Percentiles rank a stretch among this genome's conserved stretches.
Evolutionary conservation across 2,888 invertebrate species (phyloP).

Genomic region (Eucera pruinosa): DNA sequence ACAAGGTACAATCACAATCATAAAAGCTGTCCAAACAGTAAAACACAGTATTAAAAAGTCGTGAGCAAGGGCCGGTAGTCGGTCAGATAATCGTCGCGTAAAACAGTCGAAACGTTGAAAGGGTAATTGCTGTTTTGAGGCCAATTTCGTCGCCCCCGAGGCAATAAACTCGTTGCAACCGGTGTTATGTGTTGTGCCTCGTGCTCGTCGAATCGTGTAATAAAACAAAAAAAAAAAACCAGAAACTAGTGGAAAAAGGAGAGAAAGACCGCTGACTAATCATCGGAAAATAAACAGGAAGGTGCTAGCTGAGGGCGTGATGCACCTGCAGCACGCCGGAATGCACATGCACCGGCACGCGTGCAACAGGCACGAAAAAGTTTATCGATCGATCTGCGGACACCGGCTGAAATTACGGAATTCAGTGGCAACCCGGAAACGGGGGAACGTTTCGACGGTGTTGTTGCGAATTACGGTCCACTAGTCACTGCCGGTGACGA

Average conservation of each 20-base stretch:
- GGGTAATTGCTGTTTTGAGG: conserved; percentile 63
- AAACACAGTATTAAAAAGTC: conserved; percentile 29
- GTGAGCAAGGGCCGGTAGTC: not conserved
- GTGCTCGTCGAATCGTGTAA: conserved; percentile 52
- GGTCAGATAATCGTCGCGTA: conserved; percentile 54
- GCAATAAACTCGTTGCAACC: conserved; percentile 41
- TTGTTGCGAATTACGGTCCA: conserved; percentile 1
- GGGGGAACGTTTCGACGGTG: not conserved
- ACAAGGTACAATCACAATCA: too few relatives aligned
- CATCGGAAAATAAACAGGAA: conserved; percentile 69
- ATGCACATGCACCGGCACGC: conserved; percentile 58
- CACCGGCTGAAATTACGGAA: conserved; percentile 40
- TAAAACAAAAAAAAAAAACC: conserved; percentile 4
- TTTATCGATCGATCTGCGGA: conserved; percentile 60
- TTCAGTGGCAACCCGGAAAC: conserved; percentile 36
- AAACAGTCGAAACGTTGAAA: conserved; percentile 64
- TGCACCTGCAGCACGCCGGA: conserved; percentile 62
- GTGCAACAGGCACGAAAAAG: conserved; percentile 61
- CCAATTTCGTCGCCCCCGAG: conserved; percentile 38
- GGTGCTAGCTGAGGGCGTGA: conserved; percentile 58
- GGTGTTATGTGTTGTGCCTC: conserved; percentile 39
- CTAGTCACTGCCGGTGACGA: conserved; percentile 6
- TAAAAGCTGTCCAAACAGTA: too few relatives aligned
- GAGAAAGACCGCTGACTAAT: conserved; percentile 53
- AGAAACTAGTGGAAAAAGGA: not conserved